Percentiles rank a stretch among this genome's conserved stretches.
phyloP scores from a whole-genome alignment of 1,140 invertebrate genomes.

The Pectinophora gossypiella region DNA sequence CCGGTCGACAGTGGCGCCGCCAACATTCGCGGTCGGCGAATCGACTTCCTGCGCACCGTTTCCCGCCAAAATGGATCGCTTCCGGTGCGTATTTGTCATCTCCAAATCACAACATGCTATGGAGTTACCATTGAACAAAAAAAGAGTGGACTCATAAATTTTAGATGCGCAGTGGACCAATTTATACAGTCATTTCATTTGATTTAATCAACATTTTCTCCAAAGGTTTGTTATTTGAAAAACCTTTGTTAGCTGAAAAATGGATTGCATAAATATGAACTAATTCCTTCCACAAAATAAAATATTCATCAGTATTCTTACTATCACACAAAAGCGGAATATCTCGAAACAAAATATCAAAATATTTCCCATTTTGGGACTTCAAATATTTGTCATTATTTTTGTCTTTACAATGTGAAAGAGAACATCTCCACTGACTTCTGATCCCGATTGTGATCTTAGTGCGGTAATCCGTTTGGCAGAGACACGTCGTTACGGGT shows the following conservation, averaged over 20 bases:
- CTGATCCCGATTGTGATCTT: conserved; percentile 3
- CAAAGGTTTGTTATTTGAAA: no score
- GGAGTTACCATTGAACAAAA: conserved; percentile 10
- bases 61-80: conserved; percentile 73
- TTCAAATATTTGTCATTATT: no score
- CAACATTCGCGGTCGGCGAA: conserved; percentile 69
- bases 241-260: no score
- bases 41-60: conserved; percentile 68
- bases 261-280: no score
- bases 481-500: conserved; percentile 36
- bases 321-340: no score
- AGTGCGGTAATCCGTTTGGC: conserved; percentile 35
- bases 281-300: no score
- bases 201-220: no score
- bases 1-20: conserved; percentile 49
- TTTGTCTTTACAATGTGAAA: no score
- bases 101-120: conserved; percentile 39
- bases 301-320: no score
- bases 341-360: no score
- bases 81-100: conserved; percentile 73
- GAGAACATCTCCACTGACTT: neutral
- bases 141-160: neutral
- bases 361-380: no score
- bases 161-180: neutral
- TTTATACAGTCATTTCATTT: neutral